Evolutionary conservation across 2,888 invertebrate species (phyloP), one percentile per base, ranked within the genome.

Genomic region (Drosophila anomelani): DNA sequence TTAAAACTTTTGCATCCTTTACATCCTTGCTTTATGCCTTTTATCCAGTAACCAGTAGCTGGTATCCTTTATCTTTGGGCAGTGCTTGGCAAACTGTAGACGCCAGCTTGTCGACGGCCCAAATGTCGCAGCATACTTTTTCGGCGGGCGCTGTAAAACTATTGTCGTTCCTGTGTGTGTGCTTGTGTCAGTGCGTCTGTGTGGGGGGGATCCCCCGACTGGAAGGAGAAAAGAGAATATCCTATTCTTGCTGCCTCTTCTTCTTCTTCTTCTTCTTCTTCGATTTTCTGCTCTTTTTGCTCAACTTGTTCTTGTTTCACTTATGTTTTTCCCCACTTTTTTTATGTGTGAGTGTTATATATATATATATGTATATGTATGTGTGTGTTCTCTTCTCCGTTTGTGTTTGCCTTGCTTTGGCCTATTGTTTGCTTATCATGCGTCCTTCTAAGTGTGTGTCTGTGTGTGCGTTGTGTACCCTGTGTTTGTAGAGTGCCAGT

Each of bases 91-190:
- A 72, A 83, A 83, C 87, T 84, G 80, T 87, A 71, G 82, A 87
- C 82, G 82, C 82, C 82, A 87, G 43, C 54, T 17, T 77, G 88
- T 67, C 85, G 88, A 70, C 75, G 62, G 78, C 73, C 82, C 53
- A 72, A 78, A 80, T 82, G 76, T 87, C 78, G 80, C 77, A 83
- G 78, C 85, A 87, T 85, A 83, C 77, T 81, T 87, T 87, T 87
- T 81, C 57, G 85, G 79, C 86, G 77, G 73, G 53, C 84, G 79
- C 63, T 81, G 63, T 81, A 79, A 84, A 81, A 82, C 87, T 84
- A 82, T 47, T 71, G 71, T 44, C 29, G 49, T 39, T 41, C 46
- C 39, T 54, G 17, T 10, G 10, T 66, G 62, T 23, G 46, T 34
- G 36, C 17, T 41, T 26, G 13, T 13, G 20, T 15, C 13, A 34